Conservation (phyloP, 2,888 invertebrate species). For the Caenorhabditis sulstoni region DNA sequence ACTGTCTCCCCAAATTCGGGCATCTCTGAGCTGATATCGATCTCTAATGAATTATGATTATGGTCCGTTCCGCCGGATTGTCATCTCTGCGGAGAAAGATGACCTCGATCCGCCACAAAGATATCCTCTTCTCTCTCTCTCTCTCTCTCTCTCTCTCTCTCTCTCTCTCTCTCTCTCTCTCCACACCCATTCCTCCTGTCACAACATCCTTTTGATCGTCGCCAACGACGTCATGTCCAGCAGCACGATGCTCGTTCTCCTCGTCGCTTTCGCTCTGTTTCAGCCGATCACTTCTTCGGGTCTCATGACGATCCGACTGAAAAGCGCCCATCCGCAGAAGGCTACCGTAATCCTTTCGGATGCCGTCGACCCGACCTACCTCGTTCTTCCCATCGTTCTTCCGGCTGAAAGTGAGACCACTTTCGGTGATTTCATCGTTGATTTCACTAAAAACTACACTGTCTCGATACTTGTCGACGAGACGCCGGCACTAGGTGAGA, state of each 20-base stretch:
- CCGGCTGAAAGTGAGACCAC: conserved; percentile 9
- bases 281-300: conserved; percentile 18
- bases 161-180: too few species aligned
- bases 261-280: background rate
- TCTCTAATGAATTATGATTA: background rate
- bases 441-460: conserved; percentile 20
- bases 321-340: conserved; percentile 19
- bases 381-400: conserved; percentile 18
- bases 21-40: conserved; percentile 9
- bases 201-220: too few species aligned
- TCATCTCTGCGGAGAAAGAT: background rate
- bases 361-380: conserved; percentile 1
- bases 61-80: background rate
- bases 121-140: background rate
- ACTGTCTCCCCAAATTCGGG: conserved; percentile 46
- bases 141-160: background rate
- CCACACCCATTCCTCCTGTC: too few species aligned
- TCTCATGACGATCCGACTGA: conserved; percentile 21
- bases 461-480: conserved; percentile 9
- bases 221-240: background rate
- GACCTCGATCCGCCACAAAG: background rate
- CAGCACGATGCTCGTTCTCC: background rate
- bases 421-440: conserved; percentile 17
- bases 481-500: conserved; percentile 9
- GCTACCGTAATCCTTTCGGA: conserved; percentile 23